Conservation (phyloP, 2,113 vertebrate genomes). For the Daboia siamensis region DNA sequence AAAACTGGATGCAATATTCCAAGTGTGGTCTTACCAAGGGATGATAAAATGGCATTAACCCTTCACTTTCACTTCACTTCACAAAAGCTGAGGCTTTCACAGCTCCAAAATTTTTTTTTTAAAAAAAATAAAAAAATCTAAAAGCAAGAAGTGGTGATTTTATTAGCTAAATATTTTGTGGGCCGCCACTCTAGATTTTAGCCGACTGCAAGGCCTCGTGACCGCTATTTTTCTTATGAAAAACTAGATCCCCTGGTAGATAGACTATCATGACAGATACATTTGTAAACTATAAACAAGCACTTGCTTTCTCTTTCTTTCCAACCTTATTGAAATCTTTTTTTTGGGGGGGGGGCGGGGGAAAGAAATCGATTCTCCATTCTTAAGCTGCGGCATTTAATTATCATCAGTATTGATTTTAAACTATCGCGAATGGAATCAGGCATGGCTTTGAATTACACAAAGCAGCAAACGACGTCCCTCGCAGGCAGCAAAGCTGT, state of each 20-base stretch:
- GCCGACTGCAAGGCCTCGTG: not conserved
- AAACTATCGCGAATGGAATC: slow-evolving; percentile 36
- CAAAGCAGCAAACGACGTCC: not conserved
- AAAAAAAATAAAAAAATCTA: not conserved
- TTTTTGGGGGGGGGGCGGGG: not conserved
- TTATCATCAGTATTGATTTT: slow-evolving; percentile 59
- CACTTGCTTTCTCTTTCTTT: slow-evolving; percentile 12
- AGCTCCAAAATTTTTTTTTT: not conserved
- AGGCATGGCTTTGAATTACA: slow-evolving; percentile 26
- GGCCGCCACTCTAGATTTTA: not conserved
- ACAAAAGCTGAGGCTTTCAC: no score
- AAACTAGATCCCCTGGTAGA: slow-evolving; percentile 36
- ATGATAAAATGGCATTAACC: no score
- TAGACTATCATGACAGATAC: slow-evolving; percentile 22
- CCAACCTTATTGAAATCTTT: slow-evolving; percentile 52
- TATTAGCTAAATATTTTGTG: not conserved
- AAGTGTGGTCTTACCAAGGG: not conserved
- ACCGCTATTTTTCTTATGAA: not conserved
- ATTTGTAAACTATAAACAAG: slow-evolving; percentile 52
- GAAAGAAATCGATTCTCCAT: slow-evolving; percentile 58
- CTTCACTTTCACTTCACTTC: no score
- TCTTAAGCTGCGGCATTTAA: slow-evolving; percentile 58
- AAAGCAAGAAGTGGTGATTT: not conserved
- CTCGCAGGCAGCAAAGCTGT: not conserved
- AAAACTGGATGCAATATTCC: no score